Percentiles rank a stretch among this genome's conserved stretches.
phyloP scores from a whole-genome alignment of 2,888 invertebrate species.

The Strigamia maritima region DNA sequence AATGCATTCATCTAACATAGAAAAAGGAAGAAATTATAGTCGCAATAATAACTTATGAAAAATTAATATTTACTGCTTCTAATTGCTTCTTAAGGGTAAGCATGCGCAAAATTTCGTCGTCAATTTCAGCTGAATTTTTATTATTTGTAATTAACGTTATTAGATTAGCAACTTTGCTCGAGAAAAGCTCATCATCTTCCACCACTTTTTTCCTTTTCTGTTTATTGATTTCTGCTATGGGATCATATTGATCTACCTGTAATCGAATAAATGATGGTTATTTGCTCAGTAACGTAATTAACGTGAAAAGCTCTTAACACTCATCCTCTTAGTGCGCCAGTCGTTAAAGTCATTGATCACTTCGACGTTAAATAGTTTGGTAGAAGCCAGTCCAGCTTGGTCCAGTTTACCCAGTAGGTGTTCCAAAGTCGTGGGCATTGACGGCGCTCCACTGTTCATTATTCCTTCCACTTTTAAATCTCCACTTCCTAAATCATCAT shows the following conservation, averaged over 20 bases:
- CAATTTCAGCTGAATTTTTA: neutral
- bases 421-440: neutral
- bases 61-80: neutral
- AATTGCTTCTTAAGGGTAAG: neutral
- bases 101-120: neutral
- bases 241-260: neutral
- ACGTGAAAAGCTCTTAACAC: neutral
- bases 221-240: neutral
- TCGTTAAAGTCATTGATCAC: neutral
- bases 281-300: neutral
- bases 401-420: neutral
- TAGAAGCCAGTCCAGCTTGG: neutral
- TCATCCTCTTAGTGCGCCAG: neutral
- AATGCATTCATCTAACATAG: neutral
- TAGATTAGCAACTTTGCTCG: neutral
- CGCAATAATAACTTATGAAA: no score
- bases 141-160: neutral
- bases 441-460: neutral
- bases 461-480: neutral
- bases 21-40: no score
- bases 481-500: neutral
- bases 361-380: neutral
- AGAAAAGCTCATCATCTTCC: neutral
- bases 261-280: neutral
- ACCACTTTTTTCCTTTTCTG: neutral